Evolutionary conservation across 2,888 invertebrate genomes (phyloP).

Genomic region (Panzeria rudis): DNA sequence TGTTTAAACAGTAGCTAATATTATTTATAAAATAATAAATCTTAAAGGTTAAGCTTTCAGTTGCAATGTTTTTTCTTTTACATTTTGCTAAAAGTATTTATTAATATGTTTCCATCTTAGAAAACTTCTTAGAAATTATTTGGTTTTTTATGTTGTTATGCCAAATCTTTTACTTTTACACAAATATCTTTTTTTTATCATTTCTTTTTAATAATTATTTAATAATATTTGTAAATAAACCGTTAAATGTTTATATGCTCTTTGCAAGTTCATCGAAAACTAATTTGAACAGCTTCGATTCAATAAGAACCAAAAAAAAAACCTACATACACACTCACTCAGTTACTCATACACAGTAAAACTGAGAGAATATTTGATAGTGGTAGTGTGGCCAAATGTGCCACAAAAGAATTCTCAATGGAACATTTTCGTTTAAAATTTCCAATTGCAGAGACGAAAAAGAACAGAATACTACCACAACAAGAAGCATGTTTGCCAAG

Average conservation of each 20-base stretch:
- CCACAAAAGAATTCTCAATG: slow-evolving; percentile 75
- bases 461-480: slow-evolving; percentile 29
- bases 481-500: slow-evolving; percentile 30
- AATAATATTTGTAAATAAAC: slow-evolving; percentile 67
- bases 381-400: slow-evolving; percentile 7
- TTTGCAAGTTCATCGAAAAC: slow-evolving; percentile 83
- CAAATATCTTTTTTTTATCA: neutral
- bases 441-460: slow-evolving; percentile 61
- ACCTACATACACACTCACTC: neutral
- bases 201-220: slow-evolving; percentile 24
- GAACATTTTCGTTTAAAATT: slow-evolving; percentile 73
- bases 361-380: slow-evolving; percentile 16
- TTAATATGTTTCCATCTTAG: neutral
- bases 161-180: neutral
- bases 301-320: slow-evolving; percentile 76
- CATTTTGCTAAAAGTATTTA: no score
- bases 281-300: slow-evolving; percentile 82
- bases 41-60: neutral
- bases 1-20: slow-evolving; percentile 50
- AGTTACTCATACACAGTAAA: neutral
- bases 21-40: slow-evolving; percentile 32
- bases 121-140: neutral
- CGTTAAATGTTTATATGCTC: slow-evolving; percentile 79
- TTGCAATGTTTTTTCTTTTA: no score
- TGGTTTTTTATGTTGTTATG: no score